Conservation (phyloP, 2,113 vertebrate species). For the Microcebus murinus region DNA sequence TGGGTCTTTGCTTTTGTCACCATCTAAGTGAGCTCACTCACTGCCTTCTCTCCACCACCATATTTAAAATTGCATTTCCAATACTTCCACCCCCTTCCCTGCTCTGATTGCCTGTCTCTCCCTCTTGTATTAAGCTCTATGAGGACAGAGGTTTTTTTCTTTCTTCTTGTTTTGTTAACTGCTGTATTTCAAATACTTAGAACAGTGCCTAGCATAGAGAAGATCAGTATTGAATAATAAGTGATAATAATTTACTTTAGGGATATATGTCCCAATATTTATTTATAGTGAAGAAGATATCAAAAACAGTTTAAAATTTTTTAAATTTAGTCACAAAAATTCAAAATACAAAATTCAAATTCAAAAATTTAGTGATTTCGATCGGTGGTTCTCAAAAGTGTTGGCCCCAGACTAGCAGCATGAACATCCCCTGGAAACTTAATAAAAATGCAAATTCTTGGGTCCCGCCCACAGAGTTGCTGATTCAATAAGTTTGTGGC, state of each 20-base stretch:
- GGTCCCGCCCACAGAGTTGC: background rate
- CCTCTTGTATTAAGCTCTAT: background rate
- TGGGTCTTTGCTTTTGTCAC: background rate
- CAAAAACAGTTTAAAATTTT: background rate
- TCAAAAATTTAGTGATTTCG: background rate
- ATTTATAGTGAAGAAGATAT: background rate
- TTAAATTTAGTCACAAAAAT: background rate
- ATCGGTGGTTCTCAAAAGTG: background rate
- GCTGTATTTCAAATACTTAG: background rate
- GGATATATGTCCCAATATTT: background rate
- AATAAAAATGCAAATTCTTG: background rate
- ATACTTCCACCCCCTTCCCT: background rate
- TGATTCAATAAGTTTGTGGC: background rate
- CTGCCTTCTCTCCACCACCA: background rate
- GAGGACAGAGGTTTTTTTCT: background rate
- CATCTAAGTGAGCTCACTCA: background rate
- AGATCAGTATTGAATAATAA: background rate
- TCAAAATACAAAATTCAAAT: too few relatives aligned
- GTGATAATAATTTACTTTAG: background rate
- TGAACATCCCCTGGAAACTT: background rate
- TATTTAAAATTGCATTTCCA: background rate
- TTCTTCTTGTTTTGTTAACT: background rate
- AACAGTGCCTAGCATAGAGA: background rate
- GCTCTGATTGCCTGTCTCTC: background rate
- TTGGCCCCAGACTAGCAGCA: background rate